Evolutionary conservation across 2,113 vertebrate genomes (phyloP).

Genomic region (Bubo bubo): DNA sequence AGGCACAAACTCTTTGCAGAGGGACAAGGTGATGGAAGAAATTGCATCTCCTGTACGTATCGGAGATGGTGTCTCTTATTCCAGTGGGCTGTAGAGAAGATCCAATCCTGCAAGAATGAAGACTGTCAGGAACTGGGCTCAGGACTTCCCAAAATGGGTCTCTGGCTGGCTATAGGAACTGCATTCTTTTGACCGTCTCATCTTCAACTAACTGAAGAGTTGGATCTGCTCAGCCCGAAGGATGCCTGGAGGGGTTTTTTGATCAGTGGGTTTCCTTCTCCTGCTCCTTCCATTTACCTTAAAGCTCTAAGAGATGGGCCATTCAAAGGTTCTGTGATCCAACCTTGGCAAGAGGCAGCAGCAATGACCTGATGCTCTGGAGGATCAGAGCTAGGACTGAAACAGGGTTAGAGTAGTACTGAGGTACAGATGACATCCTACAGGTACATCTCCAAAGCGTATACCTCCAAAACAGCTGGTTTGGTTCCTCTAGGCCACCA

Average conservation of each 20-base stretch:
- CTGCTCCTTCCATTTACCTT: not conserved
- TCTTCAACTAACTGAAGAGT: not conserved
- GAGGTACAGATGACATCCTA: not conserved
- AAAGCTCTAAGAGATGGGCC: not conserved
- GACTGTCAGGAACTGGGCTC: not conserved
- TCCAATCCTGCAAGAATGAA: not conserved
- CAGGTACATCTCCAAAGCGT: not conserved
- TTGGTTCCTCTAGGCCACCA: not conserved
- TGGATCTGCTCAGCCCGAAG: not conserved
- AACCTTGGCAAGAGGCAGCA: not conserved
- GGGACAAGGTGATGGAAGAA: not conserved
- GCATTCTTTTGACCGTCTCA: not conserved
- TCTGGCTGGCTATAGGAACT: not conserved
- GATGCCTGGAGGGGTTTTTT: no score
- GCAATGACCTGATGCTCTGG: not conserved
- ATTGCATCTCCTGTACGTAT: not conserved
- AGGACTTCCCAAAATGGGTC: not conserved
- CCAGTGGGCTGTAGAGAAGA: not conserved
- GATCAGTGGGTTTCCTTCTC: not conserved
- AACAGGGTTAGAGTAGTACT: not conserved
- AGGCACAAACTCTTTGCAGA: not conserved
- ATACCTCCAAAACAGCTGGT: not conserved
- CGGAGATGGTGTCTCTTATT: not conserved
- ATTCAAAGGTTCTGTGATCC: not conserved
- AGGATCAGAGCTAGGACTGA: not conserved